Conservation (phyloP, 2,113 vertebrate species). For the Pedionomus torquatus region DNA sequence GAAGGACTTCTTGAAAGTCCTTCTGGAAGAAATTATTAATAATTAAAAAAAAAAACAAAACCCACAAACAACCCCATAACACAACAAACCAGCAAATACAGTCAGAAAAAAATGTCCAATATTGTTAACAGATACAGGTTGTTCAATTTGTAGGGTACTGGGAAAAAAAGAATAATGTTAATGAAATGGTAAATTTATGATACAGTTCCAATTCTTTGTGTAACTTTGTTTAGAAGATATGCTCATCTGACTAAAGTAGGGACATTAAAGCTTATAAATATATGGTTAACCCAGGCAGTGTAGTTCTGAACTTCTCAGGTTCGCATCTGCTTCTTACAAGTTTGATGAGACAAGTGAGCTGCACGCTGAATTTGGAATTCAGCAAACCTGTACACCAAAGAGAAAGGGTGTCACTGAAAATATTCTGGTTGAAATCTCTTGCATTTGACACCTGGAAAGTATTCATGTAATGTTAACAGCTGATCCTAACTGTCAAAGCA, state of each 20-base stretch:
- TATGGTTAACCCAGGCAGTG: neutral
- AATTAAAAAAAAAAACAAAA: neutral
- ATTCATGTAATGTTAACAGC: neutral
- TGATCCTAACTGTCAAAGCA: neutral
- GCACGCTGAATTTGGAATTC: neutral
- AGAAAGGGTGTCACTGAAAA: neutral
- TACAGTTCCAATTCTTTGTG: neutral
- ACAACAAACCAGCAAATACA: neutral
- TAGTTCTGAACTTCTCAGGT: neutral
- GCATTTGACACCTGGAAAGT: neutral
- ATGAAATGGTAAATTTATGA: neutral
- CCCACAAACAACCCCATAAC: neutral
- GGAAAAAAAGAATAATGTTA: neutral
- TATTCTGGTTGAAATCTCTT: neutral
- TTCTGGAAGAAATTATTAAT: neutral
- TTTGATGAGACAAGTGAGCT: neutral
- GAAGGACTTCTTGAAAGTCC: neutral
- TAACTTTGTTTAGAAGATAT: neutral
- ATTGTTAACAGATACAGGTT: neutral
- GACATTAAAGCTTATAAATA: neutral
- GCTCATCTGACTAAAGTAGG: neutral
- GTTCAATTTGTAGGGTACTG: neutral
- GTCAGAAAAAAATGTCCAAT: neutral
- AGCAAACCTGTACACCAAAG: neutral
- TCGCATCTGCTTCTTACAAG: neutral